Conservation (phyloP, 2,797 vertebrate genomes). For the Lindbergichthys nudifrons region DNA sequence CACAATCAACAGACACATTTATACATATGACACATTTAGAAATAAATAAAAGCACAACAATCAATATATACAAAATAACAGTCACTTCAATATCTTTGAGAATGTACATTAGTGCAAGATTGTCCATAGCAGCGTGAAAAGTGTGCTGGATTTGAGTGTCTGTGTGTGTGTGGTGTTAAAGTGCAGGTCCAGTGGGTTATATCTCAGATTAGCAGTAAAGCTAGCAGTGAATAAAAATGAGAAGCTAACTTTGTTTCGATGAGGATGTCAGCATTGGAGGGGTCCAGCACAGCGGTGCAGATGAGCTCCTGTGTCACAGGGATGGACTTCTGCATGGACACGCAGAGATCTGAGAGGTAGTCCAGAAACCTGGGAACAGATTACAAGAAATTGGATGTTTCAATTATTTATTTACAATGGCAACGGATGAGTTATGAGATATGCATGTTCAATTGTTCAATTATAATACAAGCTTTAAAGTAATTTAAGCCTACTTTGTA, state of each 20-base stretch:
- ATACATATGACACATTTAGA: too few species aligned
- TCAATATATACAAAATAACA: too few species aligned
- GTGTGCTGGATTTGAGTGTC: too few species aligned
- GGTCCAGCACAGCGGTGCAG: conserved; percentile 96
- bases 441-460: background rate
- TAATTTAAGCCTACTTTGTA: too few species aligned
- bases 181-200: too few species aligned
- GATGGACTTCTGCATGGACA: conserved; percentile 98
- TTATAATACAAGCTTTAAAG: background rate
- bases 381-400: conserved; percentile 13
- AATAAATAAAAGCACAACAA: too few species aligned
- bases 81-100: too few species aligned
- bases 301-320: conserved; percentile 98
- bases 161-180: too few species aligned
- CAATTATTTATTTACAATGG: background rate
- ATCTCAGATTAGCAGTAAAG: background rate
- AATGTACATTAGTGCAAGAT: too few species aligned
- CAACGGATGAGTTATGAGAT: background rate
- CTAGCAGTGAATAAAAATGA: background rate
- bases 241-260: conserved; percentile 96
- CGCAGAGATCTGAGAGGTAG: conserved; percentile 97
- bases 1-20: too few species aligned
- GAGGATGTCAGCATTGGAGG: conserved; percentile 94
- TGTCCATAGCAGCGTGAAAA: too few species aligned
- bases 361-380: conserved; percentile 91